Percentiles rank a stretch among this genome's conserved stretches.
Conservation (phyloP, 1,140 invertebrate genomes). For the Melitaea cinxia region DNA sequence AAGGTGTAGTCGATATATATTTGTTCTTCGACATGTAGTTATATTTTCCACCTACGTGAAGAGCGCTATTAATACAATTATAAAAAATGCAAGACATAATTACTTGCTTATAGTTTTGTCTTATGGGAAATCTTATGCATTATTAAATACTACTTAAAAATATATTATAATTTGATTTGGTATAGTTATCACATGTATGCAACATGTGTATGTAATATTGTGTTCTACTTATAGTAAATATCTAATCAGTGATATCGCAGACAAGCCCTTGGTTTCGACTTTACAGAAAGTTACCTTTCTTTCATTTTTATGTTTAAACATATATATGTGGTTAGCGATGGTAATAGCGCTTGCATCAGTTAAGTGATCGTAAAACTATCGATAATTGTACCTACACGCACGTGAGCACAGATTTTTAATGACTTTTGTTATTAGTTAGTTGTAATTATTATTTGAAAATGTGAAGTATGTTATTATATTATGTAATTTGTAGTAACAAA, state of each 20-base stretch:
- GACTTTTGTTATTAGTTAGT: too few species aligned
- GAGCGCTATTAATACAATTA: constrained; percentile 23
- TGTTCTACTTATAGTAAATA: constrained; percentile 10
- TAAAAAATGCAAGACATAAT: constrained; percentile 9
- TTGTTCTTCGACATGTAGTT: not conserved
- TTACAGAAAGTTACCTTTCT: constrained; percentile 10
- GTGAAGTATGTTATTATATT: too few species aligned
- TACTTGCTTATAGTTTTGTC: not conserved
- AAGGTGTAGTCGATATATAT: constrained; percentile 11
- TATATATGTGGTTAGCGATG: constrained; percentile 2
- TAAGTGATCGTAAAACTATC: constrained; percentile 30
- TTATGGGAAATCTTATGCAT: not conserved
- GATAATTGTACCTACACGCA: constrained; percentile 24
- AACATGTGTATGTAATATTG: not conserved
- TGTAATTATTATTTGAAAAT: too few species aligned
- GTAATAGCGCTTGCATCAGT: constrained; percentile 34
- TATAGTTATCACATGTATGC: not conserved
- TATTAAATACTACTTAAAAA: not conserved
- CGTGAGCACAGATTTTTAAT: constrained; percentile 1
- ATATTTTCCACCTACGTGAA: constrained; percentile 13
- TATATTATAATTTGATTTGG: too few species aligned
- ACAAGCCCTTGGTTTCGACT: constrained; percentile 2
- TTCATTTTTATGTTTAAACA: constrained; percentile 1
- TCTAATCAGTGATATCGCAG: constrained; percentile 23
- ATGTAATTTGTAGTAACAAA: too few species aligned